Conservation (phyloP, 2,797 vertebrate genomes). For the Sebastes oblongus region DNA sequence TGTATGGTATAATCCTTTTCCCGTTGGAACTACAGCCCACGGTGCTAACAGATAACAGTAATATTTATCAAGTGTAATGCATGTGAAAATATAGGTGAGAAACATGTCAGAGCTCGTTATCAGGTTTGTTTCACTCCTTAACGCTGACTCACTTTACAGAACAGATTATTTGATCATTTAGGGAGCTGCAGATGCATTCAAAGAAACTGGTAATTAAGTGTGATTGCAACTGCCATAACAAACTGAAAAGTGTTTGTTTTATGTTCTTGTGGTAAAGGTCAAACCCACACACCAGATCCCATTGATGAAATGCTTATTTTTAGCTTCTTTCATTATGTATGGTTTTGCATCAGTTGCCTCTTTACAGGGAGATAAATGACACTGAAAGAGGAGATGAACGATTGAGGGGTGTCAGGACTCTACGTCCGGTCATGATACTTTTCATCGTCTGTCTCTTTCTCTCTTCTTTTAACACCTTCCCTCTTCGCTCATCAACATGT, state of each 20-base stretch:
- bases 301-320: background rate
- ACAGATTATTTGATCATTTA: background rate
- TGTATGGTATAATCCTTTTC: background rate
- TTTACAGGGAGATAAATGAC: background rate
- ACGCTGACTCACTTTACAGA: background rate
- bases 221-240: background rate
- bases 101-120: background rate
- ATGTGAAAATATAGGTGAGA: background rate
- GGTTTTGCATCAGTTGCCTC: background rate
- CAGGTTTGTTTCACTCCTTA: background rate
- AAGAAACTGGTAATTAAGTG: background rate
- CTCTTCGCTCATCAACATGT: constrained; percentile 37
- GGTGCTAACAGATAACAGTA: background rate
- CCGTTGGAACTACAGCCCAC: background rate
- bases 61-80: background rate
- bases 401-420: background rate
- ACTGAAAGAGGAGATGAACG: background rate
- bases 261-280: background rate
- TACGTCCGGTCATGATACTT: background rate
- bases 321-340: too few species aligned
- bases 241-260: background rate
- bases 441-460: background rate
- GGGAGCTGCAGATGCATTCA: background rate
- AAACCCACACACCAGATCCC: background rate
- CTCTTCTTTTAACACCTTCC: constrained; percentile 23